Conservation (phyloP, 2,888 invertebrate genomes). For the Melieria omissa region DNA sequence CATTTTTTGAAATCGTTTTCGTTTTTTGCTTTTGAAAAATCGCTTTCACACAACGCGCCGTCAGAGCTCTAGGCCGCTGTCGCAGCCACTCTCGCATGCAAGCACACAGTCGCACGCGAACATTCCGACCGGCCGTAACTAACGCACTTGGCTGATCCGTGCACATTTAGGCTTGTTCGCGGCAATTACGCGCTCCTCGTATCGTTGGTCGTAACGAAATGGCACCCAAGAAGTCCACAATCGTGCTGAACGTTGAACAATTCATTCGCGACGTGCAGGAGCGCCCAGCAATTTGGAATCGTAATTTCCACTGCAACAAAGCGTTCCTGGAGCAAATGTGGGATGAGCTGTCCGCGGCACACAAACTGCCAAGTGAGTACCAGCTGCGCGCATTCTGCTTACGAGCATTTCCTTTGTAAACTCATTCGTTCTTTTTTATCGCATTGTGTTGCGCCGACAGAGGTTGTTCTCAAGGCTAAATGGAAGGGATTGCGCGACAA, state of each 20-base stretch:
- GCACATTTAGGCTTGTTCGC: background rate
- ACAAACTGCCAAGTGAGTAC: constrained; percentile 65
- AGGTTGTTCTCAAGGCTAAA: constrained; percentile 65
- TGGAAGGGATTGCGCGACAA: constrained; percentile 67
- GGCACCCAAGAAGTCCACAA: constrained; percentile 65
- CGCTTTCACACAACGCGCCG: constrained; percentile 19
- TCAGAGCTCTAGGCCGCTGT: constrained; percentile 5
- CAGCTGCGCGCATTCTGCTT: constrained; percentile 10
- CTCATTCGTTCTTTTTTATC: constrained; percentile 15
- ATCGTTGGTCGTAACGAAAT: constrained; percentile 43
- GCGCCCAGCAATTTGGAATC: constrained; percentile 67
- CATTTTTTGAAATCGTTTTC: constrained; percentile 5
- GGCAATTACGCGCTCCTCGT: constrained; percentile 2
- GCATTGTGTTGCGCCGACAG: constrained; percentile 46
- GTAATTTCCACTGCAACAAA: constrained; percentile 67
- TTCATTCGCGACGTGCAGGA: constrained; percentile 66
- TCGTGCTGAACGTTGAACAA: constrained; percentile 65
- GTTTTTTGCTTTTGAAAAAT: constrained; percentile 30
- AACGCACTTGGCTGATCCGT: constrained; percentile 15
- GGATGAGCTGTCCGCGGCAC: constrained; percentile 64
- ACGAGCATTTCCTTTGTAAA: background rate
- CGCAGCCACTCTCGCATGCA: constrained; percentile 19
- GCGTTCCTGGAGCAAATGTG: constrained; percentile 66
- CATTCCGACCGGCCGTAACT: constrained; percentile 30
- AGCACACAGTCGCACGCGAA: constrained; percentile 31